Percentiles rank a stretch among this genome's conserved stretches.
These are phyloP conservation scores for Oreochromis spilurus DNA, from an alignment of 2,113 vertebrate species.

Conservation along the genomic window DNA sequence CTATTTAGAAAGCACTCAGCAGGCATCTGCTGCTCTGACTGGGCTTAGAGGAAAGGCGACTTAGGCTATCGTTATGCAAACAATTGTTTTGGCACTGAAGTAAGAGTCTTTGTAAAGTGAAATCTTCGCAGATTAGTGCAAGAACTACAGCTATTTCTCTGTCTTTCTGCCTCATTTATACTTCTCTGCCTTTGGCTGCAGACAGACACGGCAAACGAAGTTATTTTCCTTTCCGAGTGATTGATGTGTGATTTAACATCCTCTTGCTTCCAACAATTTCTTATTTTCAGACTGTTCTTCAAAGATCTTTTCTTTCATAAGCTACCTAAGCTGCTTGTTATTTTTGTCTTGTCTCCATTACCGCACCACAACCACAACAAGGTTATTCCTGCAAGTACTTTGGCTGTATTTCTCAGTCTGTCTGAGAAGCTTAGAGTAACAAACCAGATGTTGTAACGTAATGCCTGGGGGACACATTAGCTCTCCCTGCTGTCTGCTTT, in stretches of 20 bases:
- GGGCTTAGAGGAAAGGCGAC: conserved; percentile 10
- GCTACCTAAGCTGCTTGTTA: not conserved
- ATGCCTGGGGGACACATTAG: conserved; percentile 39
- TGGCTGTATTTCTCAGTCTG: not conserved
- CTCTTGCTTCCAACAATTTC: not conserved
- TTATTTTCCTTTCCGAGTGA: not conserved
- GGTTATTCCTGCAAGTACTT: not conserved
- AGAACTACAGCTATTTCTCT: not conserved
- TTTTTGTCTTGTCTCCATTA: not conserved
- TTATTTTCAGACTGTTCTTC: not conserved
- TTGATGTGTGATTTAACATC: not conserved
- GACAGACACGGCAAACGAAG: not conserved
- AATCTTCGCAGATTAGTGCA: conserved; percentile 17
- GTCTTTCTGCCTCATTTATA: not conserved
- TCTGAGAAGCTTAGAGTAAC: conserved; percentile 16
- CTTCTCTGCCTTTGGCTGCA: not conserved
- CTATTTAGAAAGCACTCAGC: not conserved
- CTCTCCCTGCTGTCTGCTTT: not conserved
- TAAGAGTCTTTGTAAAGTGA: not conserved
- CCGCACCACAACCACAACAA: not conserved
- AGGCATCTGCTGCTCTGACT: not conserved
- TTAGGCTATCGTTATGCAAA: not conserved
- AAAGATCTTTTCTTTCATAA: not conserved
- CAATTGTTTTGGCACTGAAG: not conserved
- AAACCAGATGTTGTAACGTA: conserved; percentile 42